Percentiles rank a stretch among this genome's conserved stretches.
Evolutionary conservation across 1,140 invertebrate genomes (phyloP).

Genomic region (Sweltsa coloradensis): DNA sequence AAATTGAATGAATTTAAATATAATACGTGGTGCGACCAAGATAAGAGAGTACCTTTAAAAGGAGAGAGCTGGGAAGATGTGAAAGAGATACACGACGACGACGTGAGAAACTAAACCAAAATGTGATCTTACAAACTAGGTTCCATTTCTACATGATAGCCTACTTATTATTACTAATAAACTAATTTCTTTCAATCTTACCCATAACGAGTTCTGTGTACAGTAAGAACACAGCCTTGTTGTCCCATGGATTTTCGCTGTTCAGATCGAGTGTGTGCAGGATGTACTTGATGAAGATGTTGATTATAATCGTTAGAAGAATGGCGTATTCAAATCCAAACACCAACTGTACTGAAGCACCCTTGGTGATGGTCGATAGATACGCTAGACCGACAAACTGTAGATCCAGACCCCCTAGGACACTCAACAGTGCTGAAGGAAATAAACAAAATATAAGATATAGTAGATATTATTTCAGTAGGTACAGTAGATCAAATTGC

Average conservation of each 20-base stretch:
- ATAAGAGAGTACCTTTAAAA: no score
- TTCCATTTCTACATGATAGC: background rate
- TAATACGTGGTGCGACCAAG: no score
- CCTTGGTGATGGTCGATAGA: constrained; percentile 83
- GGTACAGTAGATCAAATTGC: no score
- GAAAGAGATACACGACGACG: no score
- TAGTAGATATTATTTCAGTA: no score
- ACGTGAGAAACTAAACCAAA: no score
- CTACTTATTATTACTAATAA: constrained; percentile 1
- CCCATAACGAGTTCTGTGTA: constrained; percentile 96
- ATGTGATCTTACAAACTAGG: no score
- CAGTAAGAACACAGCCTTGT: constrained; percentile 93
- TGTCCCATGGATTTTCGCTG: constrained; percentile 97
- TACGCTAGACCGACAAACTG: constrained; percentile 92
- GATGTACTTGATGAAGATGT: constrained; percentile 91
- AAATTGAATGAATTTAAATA: no score
- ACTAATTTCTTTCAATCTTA: constrained; percentile 31
- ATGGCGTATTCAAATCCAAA: constrained; percentile 99
- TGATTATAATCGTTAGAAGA: constrained; percentile 83
- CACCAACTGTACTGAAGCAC: constrained; percentile 94
- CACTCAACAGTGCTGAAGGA: constrained; percentile 50
- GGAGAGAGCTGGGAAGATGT: no score
- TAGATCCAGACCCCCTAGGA: constrained; percentile 74
- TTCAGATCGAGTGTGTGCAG: constrained; percentile 89
- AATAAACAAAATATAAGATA: constrained; percentile 5